Evolutionary conservation across 2,797 vertebrate genomes (phyloP).

Genomic region (Hyperoplus immaculatus): DNA sequence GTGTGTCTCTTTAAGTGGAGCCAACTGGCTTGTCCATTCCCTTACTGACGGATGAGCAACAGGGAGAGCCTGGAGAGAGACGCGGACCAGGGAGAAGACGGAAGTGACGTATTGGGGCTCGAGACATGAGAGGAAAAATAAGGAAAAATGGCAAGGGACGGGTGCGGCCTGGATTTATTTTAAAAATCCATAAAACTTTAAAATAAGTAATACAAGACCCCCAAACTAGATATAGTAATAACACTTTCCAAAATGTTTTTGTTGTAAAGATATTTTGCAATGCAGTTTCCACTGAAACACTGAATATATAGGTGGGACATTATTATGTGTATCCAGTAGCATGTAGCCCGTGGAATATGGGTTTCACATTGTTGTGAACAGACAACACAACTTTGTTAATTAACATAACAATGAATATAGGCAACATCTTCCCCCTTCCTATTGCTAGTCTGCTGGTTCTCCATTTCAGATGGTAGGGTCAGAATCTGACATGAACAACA

Average conservation of each 20-base stretch:
- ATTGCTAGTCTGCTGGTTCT: too few relatives aligned
- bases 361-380: neutral
- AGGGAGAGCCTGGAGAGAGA: conserved; percentile 55
- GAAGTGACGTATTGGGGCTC: conserved; percentile 38
- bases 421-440: neutral
- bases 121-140: conserved; percentile 31
- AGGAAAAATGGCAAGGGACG: conserved; percentile 33
- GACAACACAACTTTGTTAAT: neutral
- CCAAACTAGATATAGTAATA: neutral
- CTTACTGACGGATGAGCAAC: conserved; percentile 78
- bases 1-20: conserved; percentile 80
- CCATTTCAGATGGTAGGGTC: too few relatives aligned
- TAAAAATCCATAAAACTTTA: neutral
- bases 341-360: neutral
- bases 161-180: neutral
- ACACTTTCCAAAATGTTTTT: neutral
- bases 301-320: too few relatives aligned
- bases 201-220: neutral
- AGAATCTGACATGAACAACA: too few relatives aligned
- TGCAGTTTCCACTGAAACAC: conserved; percentile 4
- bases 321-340: neutral
- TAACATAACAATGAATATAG: neutral
- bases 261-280: neutral
- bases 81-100: conserved; percentile 55
- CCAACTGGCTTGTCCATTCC: conserved; percentile 80